Base-by-base conservation (phyloP, 2,888 invertebrate genomes). In the Spodoptera littoralis region DNA sequence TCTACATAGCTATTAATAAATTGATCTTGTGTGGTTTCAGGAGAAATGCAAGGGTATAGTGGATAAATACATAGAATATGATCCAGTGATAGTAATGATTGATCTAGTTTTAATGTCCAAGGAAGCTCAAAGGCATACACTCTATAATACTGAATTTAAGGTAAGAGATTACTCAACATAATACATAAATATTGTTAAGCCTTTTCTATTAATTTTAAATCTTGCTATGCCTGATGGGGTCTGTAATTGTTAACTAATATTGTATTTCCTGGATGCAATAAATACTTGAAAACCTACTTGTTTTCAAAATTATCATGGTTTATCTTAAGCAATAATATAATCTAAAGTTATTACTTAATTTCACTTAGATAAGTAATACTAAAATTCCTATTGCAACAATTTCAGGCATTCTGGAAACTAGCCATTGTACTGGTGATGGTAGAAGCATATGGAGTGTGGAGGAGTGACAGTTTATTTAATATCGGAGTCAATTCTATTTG, bases 51-150 rank as follows among this genome's bases (percentile, higher is more conserved):
- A 96, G 52, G 93, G 96, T 49, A 89, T 97, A 12, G 97, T 98
- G 0, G 99, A 99, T 88, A 98, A 98, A 87, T 99, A 98, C 85
- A 96, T 98, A 65, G 98, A 99, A 90, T 98, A 97, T 88, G 99
- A 99, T 84, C 96, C 96, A n/a, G 97, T 98, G 0, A 97, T 98
- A 73, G 96, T 98, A 0, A 95, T 98, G 82, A 97, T 99, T 66
- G 98, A 99, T 89, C 93, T 98, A 30, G 95, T 98, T 36, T 91
- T 99, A 11, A 95, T 98, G 77, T 97, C 97, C 48, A 96, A 96
- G 65, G 96, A 96, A 80, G 98, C 98, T 0, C 98, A 98, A 86
- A 95, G 98, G 42, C 99, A 99, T 92, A 95, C 98, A 42, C 92
- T 99, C 11, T 97, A 96, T 77, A 99, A 99, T 87, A 96, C 96